A percentile compares a stretch with the other conserved stretches of the same genome.
These are phyloP conservation scores for Graphium colonna DNA, from an alignment of 2,888 invertebrate species.

Conservation along the genomic window DNA sequence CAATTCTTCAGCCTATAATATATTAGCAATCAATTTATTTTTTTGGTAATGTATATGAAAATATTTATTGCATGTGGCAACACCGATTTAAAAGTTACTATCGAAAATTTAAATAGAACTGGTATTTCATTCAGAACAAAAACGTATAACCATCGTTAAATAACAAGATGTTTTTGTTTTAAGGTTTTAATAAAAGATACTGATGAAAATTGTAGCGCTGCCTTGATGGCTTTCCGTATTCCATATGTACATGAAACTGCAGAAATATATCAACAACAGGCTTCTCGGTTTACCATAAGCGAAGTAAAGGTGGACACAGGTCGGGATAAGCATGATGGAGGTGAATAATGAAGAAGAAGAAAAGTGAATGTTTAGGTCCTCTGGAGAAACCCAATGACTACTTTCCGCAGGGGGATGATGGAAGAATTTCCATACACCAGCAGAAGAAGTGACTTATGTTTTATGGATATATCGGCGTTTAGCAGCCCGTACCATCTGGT, in stretches of 20 bases:
- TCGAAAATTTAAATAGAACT: not conserved
- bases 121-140: not conserved
- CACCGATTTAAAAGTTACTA: not conserved
- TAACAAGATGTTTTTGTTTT: too few relatives aligned
- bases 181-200: constrained; percentile 9
- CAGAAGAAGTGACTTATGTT: too few relatives aligned
- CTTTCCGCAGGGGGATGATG: too few relatives aligned
- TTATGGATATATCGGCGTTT: too few relatives aligned
- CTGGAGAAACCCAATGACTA: too few relatives aligned
- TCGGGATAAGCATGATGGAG: too few relatives aligned
- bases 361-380: too few relatives aligned
- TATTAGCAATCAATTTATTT: not conserved
- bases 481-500: too few relatives aligned
- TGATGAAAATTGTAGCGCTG: constrained; percentile 1
- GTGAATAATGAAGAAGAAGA: too few relatives aligned
- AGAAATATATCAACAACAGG: constrained; percentile 3
- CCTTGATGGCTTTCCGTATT: constrained; percentile 15
- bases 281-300: constrained; percentile 7
- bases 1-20: too few relatives aligned
- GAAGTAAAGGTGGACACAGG: not conserved
- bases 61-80: not conserved
- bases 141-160: too few relatives aligned
- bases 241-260: not conserved
- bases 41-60: not conserved
- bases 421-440: too few relatives aligned